Conservation (phyloP, 2,797 vertebrate species). For the Chelonia mydas region DNA sequence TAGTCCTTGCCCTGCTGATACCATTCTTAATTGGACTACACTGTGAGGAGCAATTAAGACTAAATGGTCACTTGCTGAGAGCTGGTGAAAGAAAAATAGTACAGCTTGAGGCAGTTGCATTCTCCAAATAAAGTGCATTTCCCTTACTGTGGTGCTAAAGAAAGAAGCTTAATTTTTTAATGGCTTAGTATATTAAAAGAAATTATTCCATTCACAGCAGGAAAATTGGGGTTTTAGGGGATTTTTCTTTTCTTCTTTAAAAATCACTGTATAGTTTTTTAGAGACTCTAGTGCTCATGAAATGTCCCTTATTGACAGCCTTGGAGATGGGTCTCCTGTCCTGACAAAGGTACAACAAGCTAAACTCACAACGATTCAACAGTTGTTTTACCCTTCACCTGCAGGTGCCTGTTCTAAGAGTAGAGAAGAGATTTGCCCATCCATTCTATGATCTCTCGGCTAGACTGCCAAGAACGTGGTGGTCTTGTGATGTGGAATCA, state of each 20-base stretch:
- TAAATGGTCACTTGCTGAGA: conserved; percentile 81
- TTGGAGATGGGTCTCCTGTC: neutral
- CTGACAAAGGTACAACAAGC: neutral
- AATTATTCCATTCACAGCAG: conserved; percentile 19
- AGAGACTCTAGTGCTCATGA: neutral
- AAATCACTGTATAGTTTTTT: neutral
- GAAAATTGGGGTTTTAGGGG: conserved; percentile 24
- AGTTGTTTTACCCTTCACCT: neutral
- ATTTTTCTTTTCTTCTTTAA: neutral
- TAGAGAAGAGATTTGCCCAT: neutral
- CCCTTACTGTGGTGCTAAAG: conserved; percentile 60
- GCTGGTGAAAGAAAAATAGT: conserved; percentile 70
- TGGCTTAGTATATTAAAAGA: conserved; percentile 33
- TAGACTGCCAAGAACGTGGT: neutral
- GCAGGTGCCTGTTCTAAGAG: neutral
- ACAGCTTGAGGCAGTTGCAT: conserved; percentile 57
- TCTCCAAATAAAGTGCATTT: conserved; percentile 65
- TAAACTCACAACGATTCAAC: neutral
- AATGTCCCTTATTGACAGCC: neutral
- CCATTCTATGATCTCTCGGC: neutral
- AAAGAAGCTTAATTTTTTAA: conserved; percentile 46
- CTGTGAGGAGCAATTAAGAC: conserved; percentile 79
- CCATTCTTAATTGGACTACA: conserved; percentile 77
- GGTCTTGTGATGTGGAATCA: neutral
- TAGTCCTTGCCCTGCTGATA: conserved; percentile 72